A percentile compares a stretch with the other conserved stretches of the same genome.
Evolutionary conservation across 2,888 invertebrate genomes (phyloP).

Genomic region (Lasioglossum marginatum): DNA sequence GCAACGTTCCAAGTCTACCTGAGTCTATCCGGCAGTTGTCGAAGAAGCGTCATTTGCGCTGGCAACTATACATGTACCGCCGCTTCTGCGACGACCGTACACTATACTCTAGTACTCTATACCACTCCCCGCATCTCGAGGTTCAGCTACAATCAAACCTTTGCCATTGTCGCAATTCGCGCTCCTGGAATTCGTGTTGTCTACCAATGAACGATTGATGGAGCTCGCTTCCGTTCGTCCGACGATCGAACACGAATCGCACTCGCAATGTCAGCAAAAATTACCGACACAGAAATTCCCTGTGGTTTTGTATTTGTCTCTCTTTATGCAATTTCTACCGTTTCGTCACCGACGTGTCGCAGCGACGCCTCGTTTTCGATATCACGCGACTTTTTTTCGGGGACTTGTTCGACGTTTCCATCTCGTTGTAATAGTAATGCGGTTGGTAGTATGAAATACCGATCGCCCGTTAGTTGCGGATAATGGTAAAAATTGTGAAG

Average conservation of each 20-base stretch:
- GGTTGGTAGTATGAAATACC: background rate
- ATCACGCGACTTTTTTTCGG: background rate
- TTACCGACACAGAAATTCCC: background rate
- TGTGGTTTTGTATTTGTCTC: background rate
- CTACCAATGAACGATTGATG: background rate
- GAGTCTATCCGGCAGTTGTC: background rate
- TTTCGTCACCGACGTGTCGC: background rate
- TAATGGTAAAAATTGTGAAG: background rate
- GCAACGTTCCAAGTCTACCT: background rate
- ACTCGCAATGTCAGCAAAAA: background rate
- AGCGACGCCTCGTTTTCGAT: background rate
- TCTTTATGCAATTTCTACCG: background rate
- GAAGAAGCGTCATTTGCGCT: background rate
- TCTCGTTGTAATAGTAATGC: background rate
- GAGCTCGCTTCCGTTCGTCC: too few species aligned
- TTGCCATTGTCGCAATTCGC: background rate
- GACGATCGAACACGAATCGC: background rate
- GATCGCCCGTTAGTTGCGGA: background rate
- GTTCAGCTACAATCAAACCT: background rate
- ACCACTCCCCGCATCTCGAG: background rate
- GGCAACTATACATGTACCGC: background rate
- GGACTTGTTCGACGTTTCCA: background rate
- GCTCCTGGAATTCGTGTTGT: background rate
- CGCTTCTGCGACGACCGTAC: background rate
- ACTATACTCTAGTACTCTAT: background rate